Evolutionary conservation across 2,797 vertebrate genomes (phyloP).

Genomic region (Hydrocynus forskahlii): DNA sequence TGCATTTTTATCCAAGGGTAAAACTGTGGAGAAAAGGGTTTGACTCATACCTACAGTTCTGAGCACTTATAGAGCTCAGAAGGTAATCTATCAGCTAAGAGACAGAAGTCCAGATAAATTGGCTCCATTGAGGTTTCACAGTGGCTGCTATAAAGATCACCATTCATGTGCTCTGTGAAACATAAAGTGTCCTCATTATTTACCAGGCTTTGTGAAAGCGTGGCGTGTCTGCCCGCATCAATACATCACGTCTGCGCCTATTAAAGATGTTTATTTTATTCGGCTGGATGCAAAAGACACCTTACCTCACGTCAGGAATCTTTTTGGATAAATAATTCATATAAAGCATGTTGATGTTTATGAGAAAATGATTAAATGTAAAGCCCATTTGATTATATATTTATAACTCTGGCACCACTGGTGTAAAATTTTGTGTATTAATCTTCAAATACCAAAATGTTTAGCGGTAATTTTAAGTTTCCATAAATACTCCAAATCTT

Average conservation of each 20-base stretch:
- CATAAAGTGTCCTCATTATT: slow-evolving; percentile 11
- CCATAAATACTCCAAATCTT: not conserved
- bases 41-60: slow-evolving; percentile 13
- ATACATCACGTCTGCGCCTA: not conserved
- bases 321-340: not conserved
- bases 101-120: slow-evolving; percentile 32
- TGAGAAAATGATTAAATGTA: not conserved
- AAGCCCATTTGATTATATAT: not conserved
- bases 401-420: not conserved
- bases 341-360: not conserved
- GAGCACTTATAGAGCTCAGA: not conserved
- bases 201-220: slow-evolving; percentile 3
- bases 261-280: slow-evolving; percentile 3
- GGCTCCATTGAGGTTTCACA: slow-evolving; percentile 23
- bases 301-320: not conserved
- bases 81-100: slow-evolving; percentile 15
- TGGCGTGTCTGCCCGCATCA: not conserved
- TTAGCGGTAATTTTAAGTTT: not conserved
- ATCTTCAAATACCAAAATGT: not conserved
- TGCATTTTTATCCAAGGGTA: not conserved
- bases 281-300: not conserved
- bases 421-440: not conserved
- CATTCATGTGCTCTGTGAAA: slow-evolving; percentile 11
- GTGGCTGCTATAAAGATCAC: slow-evolving; percentile 16
- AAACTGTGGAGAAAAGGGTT: not conserved